Evolutionary conservation across 2,113 vertebrate species (phyloP).

Genomic region (Anolis sagrei): DNA sequence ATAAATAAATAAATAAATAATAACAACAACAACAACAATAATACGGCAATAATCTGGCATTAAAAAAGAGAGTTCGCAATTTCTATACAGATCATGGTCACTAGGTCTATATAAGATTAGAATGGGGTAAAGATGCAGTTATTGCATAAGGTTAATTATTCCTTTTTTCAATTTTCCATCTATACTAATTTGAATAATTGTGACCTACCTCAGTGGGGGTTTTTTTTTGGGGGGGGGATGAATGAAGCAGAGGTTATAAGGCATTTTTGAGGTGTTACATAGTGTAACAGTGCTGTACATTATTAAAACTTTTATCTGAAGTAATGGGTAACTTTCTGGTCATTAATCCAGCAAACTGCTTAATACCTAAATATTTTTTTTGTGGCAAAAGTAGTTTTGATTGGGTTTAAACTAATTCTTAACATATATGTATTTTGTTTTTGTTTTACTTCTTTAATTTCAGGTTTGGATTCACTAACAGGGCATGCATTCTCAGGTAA

Average conservation of each 20-base stretch:
- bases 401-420: constrained; percentile 52
- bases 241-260: background rate
- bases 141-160: background rate
- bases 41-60: no score
- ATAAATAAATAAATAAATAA: no score
- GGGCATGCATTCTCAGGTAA: constrained; percentile 76
- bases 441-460: constrained; percentile 69
- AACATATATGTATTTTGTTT: constrained; percentile 38
- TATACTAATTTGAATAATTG: background rate
- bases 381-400: constrained; percentile 26
- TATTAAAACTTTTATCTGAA: background rate
- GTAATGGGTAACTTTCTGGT: background rate
- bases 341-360: background rate
- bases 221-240: background rate
- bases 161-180: background rate
- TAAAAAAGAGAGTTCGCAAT: no score
- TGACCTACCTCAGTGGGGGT: background rate
- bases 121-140: background rate
- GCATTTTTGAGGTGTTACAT: background rate
- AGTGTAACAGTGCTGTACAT: background rate
- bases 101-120: no score
- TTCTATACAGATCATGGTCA: no score
- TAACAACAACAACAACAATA: no score
- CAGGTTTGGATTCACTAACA: constrained; percentile 78
- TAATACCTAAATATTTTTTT: constrained; percentile 18